Conservation (phyloP, 2,888 invertebrate species). For the Drosophila antonietae region DNA sequence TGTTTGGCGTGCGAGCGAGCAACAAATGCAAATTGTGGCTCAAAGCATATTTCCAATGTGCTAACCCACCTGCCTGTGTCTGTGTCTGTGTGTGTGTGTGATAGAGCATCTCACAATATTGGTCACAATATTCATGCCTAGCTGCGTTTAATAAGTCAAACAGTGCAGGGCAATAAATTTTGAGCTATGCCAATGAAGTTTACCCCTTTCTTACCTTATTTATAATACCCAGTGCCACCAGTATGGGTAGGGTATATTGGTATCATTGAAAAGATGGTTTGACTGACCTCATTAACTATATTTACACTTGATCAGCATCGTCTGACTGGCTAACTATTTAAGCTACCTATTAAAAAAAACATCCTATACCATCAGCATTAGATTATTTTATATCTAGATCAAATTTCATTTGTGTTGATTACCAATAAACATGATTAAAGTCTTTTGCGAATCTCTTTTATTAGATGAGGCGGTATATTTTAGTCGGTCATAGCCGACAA, state of each 20-base stretch:
- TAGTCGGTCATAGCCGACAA: not conserved
- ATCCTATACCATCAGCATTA: too few species aligned
- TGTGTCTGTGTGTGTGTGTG: constrained; percentile 14
- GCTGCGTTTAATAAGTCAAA: constrained; percentile 71
- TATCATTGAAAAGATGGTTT: too few species aligned
- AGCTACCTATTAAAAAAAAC: too few species aligned
- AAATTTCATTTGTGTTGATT: too few species aligned
- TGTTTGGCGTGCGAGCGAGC: constrained; percentile 74
- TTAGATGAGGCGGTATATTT: not conserved
- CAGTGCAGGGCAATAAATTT: constrained; percentile 56
- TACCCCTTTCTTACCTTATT: constrained; percentile 52
- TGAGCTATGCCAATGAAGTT: constrained; percentile 47
- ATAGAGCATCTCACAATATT: constrained; percentile 47
- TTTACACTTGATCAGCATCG: not conserved
- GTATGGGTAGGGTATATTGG: not conserved
- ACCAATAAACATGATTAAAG: too few species aligned
- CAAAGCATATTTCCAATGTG: constrained; percentile 18
- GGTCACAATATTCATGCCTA: constrained; percentile 57
- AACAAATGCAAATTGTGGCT: constrained; percentile 77
- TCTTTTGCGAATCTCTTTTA: too few species aligned
- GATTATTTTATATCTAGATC: too few species aligned
- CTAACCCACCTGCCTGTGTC: not conserved
- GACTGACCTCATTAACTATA: not conserved
- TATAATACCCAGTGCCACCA: constrained; percentile 17
- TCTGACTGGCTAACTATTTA: too few species aligned